phyloP scores from a whole-genome alignment of 2,888 invertebrate genomes.

The Pomacea canaliculata region DNA sequence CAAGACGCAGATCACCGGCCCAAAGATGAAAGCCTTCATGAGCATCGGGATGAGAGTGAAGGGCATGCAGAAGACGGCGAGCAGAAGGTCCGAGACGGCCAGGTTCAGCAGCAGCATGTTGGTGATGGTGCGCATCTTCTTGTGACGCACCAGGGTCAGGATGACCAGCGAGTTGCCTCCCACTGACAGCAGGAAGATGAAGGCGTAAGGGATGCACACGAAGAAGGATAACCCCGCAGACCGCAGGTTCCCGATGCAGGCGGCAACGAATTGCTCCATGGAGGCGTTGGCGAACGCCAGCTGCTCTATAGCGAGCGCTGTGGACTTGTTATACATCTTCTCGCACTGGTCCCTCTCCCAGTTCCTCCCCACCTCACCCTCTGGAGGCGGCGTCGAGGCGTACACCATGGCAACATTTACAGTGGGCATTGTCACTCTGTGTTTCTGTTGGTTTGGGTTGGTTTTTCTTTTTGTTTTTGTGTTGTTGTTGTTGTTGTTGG shows the following conservation, averaged over 20 bases:
- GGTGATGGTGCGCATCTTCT: constrained; percentile 72
- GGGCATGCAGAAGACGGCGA: constrained; percentile 86
- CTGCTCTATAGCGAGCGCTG: constrained; percentile 1
- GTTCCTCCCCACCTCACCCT: too few species aligned
- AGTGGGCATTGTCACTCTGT: too few species aligned
- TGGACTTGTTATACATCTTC: constrained; percentile 24
- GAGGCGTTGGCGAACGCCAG: constrained; percentile 24
- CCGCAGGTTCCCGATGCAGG: constrained; percentile 9
- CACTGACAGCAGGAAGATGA: constrained; percentile 83
- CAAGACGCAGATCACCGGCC: constrained; percentile 79
- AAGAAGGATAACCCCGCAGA: constrained; percentile 14
- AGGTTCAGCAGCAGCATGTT: constrained; percentile 72
- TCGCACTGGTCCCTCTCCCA: constrained; percentile 16
- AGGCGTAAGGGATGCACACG: constrained; percentile 73
- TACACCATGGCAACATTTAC: too few species aligned
- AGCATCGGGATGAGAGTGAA: constrained; percentile 79
- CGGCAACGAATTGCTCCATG: constrained; percentile 3
- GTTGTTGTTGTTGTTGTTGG: too few species aligned
- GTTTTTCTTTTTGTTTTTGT: too few species aligned
- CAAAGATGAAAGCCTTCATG: constrained; percentile 80
- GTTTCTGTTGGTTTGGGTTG: too few species aligned
- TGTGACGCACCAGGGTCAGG: constrained; percentile 73
- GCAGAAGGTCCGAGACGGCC: constrained; percentile 80
- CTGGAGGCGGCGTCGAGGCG: background rate
- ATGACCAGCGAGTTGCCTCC: constrained; percentile 85